Evolutionary conservation across 1,140 invertebrate genomes (phyloP).

Genomic region (Zaprionus lachaisei): DNA sequence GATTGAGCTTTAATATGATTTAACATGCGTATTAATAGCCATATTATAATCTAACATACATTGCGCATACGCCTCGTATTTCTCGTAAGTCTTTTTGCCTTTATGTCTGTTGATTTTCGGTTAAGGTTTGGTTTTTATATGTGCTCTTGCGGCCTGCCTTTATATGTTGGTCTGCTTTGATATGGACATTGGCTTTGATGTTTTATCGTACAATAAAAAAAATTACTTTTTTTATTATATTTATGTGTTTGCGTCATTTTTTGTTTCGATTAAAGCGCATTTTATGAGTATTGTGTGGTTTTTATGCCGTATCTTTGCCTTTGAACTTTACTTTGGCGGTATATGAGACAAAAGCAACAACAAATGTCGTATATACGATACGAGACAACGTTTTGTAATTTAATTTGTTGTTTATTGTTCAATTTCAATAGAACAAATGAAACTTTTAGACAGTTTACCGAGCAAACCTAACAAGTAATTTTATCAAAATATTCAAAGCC

Average conservation of each 20-base stretch:
- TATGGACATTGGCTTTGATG: conserved; percentile 22
- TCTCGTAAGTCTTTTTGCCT: neutral
- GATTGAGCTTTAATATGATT: conserved; percentile 18
- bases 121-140: conserved; percentile 4
- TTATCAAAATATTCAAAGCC: neutral
- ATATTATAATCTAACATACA: conserved; percentile 6
- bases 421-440: conserved; percentile 4
- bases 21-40: conserved; percentile 1
- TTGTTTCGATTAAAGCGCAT: conserved; percentile 18
- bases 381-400: neutral
- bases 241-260: conserved; percentile 19
- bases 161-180: conserved; percentile 8
- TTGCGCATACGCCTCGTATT: conserved; percentile 21
- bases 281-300: neutral
- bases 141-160: neutral
- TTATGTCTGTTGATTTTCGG: conserved; percentile 17
- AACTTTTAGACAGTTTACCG: neutral
- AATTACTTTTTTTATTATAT: conserved; percentile 37
- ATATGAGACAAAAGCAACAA: neutral
- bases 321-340: conserved; percentile 5
- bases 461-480: neutral
- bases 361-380: neutral
- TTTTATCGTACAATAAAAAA: conserved; percentile 30
- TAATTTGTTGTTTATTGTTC: neutral
- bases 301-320: neutral